Conservation (phyloP, 1,140 invertebrate species). For the Artemia franciscana region DNA sequence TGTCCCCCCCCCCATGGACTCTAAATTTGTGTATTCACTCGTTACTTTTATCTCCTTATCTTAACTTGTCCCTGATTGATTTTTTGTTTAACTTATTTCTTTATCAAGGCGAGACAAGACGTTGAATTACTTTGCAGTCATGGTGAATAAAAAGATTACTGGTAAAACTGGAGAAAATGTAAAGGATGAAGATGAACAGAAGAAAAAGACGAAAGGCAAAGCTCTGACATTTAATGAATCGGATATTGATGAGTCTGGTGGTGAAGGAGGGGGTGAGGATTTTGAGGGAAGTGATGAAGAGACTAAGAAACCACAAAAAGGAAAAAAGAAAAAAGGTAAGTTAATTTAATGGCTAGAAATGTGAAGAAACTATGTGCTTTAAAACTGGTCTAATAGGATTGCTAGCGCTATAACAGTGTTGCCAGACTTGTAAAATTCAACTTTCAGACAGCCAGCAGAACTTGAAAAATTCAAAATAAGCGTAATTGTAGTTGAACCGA, state of each 20-base stretch:
- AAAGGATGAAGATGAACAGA: conserved; percentile 29
- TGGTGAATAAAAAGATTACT: conserved; percentile 62
- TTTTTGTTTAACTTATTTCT: conserved; percentile 11
- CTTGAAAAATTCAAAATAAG: too few species aligned
- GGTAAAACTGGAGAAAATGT: conserved; percentile 54
- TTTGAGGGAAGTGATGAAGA: conserved; percentile 2
- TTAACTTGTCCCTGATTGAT: background rate
- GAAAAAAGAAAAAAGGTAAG: conserved; percentile 44
- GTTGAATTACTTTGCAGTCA: conserved; percentile 80
- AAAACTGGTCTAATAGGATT: too few species aligned
- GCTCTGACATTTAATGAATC: background rate
- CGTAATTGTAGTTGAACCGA: too few species aligned
- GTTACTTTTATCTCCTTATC: background rate
- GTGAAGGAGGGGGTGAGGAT: conserved; percentile 14
- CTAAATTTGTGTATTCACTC: background rate
- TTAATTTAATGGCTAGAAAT: too few species aligned
- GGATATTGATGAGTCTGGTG: conserved; percentile 1
- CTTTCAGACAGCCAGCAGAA: too few species aligned
- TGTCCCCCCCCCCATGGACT: background rate
- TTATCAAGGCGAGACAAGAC: conserved; percentile 78
- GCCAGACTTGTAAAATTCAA: too few species aligned
- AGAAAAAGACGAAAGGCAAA: conserved; percentile 12
- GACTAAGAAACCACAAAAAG: conserved; percentile 3
- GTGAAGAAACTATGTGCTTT: too few species aligned
- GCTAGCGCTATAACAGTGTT: too few species aligned